A percentile compares a stretch with the other conserved stretches of the same genome.
Evolutionary conservation across 2,888 invertebrate species (phyloP).

Genomic region (Polylopha cassiicola): DNA sequence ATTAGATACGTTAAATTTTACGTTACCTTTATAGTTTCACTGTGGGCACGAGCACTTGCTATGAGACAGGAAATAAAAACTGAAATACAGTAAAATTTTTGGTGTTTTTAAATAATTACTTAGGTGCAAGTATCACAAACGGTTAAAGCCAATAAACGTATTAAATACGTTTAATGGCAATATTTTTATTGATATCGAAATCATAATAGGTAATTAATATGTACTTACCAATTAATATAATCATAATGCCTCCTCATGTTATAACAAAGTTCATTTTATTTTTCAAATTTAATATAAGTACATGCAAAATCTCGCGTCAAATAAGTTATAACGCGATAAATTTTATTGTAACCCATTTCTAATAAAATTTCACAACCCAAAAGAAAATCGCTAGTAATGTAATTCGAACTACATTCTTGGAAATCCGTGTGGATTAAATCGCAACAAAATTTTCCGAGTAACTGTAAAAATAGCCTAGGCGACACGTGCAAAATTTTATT

Average conservation of each 20-base stretch:
- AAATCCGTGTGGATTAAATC: too few species aligned
- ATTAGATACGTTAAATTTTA: conserved; percentile 16
- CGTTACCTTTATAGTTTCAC: conserved; percentile 61
- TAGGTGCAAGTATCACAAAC: too few species aligned
- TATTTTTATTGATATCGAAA: neutral
- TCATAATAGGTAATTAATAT: conserved; percentile 1
- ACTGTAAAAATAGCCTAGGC: too few species aligned
- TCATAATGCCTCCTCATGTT: conserved; percentile 50
- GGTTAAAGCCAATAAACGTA: too few species aligned
- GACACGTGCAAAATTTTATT: too few species aligned
- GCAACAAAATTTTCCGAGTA: too few species aligned
- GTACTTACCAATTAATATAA: conserved; percentile 45
- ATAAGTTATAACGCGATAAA: conserved; percentile 12
- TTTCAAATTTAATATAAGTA: conserved; percentile 2
- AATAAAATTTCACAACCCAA: conserved; percentile 7
- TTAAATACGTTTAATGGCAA: too few species aligned
- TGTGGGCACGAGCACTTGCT: conserved; percentile 45
- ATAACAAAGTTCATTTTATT: conserved; percentile 19
- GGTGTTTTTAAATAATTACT: too few species aligned
- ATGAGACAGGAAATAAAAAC: conserved; percentile 39
- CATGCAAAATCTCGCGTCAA: neutral
- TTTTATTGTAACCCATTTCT: conserved; percentile 8
- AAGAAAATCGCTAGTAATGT: conserved; percentile 15
- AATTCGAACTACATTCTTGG: too few species aligned
- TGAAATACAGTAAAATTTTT: too few species aligned